Evolutionary conservation across 2,113 vertebrate genomes (phyloP), one percentile per base, ranked within the genome.

Genomic region (Trematomus loennbergii): DNA sequence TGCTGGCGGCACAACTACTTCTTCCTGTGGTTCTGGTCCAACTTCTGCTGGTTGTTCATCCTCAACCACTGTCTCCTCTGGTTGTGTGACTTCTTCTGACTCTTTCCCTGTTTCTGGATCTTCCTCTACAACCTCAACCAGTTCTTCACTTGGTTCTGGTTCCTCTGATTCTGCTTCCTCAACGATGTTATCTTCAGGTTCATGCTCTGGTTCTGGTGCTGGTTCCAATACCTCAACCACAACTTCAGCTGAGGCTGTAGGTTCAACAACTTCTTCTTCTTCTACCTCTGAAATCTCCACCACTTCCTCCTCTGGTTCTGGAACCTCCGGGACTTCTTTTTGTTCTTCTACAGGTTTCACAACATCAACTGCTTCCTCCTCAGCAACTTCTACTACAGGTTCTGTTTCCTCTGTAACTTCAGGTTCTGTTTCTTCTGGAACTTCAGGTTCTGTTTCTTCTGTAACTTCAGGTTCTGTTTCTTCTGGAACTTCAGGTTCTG

Each of bases 321-420:
- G 9, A 2, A 9, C 1, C n/a, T 65, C 36, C 8, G 36, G 40
- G 33, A 50, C 11, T 13, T 50, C 40, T 25, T 29, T 66, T 20
- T 59, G 71, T 1, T 29, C 70, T 20, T 59, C 74, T 1, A 61
- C 63, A 50, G 63, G 16, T 40, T 70, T 72, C 17, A 20, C 54
- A 17, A 64, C 16, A 18, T 84, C 75, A 6, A 3, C 20, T 49
- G 57, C 4, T 43, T 83, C 84, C 43, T 71, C 36, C 36, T 40
- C 43, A 25, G 64, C 81, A 1, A 75, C 55, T 58, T 62, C 66
- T 16, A 50, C 74, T 13, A 69, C 60, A 1, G 70, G 36, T 40
- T 40, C 33, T 45, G 77, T 59, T 64, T 36, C 57, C 2, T 64
- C 78, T 67, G 81, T 50, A 5, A 69, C 49, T 22, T 66, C 65